phyloP scores from a whole-genome alignment of 2,797 vertebrate genomes.

The Manis javanica region DNA sequence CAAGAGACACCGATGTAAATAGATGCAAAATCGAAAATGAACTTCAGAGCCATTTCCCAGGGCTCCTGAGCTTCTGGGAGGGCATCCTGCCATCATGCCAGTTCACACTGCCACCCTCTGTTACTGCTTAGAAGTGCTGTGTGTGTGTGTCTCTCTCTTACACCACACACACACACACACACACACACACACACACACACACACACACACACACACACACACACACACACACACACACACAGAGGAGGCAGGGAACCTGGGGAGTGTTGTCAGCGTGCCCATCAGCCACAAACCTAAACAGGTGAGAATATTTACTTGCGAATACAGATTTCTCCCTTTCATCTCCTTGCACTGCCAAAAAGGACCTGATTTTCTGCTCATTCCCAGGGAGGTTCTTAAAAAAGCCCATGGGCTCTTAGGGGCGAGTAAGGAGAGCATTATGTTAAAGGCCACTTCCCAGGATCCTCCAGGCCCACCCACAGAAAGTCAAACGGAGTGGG shows the following conservation, averaged over 20 bases:
- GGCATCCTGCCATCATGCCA: not conserved
- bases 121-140: not conserved
- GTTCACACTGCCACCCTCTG: not conserved
- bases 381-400: not conserved
- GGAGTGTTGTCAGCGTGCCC: not conserved
- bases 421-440: not conserved
- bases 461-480: not conserved
- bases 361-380: not conserved
- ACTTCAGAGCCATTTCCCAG: not conserved
- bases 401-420: rapidly evolving
- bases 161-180: rapidly evolving
- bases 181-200: too few relatives aligned
- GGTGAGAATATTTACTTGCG: not conserved
- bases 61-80: not conserved
- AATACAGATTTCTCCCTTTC: not conserved
- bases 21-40: not conserved
- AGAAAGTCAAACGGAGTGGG: not conserved
- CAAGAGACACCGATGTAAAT: not conserved
- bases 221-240: not conserved
- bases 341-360: not conserved
- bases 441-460: not conserved
- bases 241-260: not conserved
- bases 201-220: not conserved
- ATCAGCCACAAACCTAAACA: not conserved
- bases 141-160: not conserved